phyloP scores from a whole-genome alignment of 2,113 vertebrate species.

The Lipophrys pholis region DNA sequence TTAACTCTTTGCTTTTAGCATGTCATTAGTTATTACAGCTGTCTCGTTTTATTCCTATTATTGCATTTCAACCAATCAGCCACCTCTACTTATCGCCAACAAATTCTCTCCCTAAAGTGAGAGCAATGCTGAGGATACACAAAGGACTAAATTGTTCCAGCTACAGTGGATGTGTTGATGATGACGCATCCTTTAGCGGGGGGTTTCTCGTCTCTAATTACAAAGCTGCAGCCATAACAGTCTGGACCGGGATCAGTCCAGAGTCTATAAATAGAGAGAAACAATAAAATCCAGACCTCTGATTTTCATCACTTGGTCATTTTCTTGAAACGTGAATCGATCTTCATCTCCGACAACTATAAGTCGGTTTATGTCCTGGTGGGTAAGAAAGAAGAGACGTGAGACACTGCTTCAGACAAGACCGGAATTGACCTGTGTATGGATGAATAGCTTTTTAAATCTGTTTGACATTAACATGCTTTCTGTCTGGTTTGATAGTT shows the following conservation, averaged over 20 bases:
- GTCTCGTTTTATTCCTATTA: background rate
- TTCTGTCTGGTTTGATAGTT: no score
- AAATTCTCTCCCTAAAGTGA: background rate
- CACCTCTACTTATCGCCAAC: no score
- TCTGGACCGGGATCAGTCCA: conserved; percentile 15
- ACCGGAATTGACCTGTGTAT: no score
- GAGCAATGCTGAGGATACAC: background rate
- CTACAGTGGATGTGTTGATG: background rate
- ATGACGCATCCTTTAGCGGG: conserved; percentile 27
- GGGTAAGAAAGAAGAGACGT: no score
- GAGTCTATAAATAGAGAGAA: conserved; percentile 37
- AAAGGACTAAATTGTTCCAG: background rate
- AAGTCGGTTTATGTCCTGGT: background rate
- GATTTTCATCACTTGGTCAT: background rate
- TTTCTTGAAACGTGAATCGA: background rate
- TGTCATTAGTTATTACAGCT: no score
- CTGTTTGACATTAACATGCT: no score
- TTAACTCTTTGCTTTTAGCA: background rate
- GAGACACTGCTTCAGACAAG: no score
- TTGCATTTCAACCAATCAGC: background rate
- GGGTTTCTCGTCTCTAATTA: conserved; percentile 54
- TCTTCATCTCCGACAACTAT: background rate
- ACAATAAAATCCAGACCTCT: background rate
- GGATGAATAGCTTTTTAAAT: no score
- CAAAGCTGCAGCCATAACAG: conserved; percentile 53